Percentiles rank a stretch among this genome's conserved stretches.
Evolutionary conservation across 2,888 invertebrate species (phyloP).

Genomic region (Ornithoptera alexandrae): DNA sequence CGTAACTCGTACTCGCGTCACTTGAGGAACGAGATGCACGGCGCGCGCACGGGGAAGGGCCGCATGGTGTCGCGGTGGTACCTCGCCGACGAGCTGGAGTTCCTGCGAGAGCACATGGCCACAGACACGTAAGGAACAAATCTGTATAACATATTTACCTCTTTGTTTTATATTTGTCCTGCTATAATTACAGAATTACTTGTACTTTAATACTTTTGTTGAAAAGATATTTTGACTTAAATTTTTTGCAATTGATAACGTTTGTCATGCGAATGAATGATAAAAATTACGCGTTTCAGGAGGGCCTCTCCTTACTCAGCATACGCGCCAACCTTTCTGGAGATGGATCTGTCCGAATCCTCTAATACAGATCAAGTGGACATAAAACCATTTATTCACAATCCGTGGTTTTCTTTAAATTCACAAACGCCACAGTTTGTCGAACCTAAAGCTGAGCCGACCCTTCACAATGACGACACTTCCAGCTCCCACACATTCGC

Average conservation of each 20-base stretch:
- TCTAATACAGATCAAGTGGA: slow-evolving; percentile 37
- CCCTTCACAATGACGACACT: slow-evolving; percentile 44
- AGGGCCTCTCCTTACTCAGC: slow-evolving; percentile 48
- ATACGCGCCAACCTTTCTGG: slow-evolving; percentile 46
- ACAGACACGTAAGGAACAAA: slow-evolving; percentile 59
- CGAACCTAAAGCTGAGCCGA: slow-evolving; percentile 33
- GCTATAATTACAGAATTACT: too few species aligned
- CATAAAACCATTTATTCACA: slow-evolving; percentile 44
- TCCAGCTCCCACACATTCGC: slow-evolving; percentile 50
- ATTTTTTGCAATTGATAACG: too few species aligned
- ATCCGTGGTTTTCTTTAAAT: slow-evolving; percentile 42
- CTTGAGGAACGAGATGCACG: slow-evolving; percentile 71
- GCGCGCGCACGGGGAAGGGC: slow-evolving; percentile 69
- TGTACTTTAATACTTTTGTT: too few species aligned
- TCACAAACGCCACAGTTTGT: slow-evolving; percentile 16
- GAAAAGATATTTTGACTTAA: too few species aligned
- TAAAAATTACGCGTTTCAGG: slow-evolving; percentile 36
- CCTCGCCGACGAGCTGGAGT: slow-evolving; percentile 71
- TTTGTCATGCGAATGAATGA: too few species aligned
- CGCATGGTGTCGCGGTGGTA: slow-evolving; percentile 70
- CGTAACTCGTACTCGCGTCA: slow-evolving; percentile 76
- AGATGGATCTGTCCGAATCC: slow-evolving; percentile 39
- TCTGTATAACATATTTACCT: too few species aligned
- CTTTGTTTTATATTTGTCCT: too few species aligned
- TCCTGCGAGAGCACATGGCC: slow-evolving; percentile 73